Evolutionary conservation across 2,113 vertebrate species (phyloP), one percentile per base, ranked within the genome.

Genomic region (Percina caprodes): DNA sequence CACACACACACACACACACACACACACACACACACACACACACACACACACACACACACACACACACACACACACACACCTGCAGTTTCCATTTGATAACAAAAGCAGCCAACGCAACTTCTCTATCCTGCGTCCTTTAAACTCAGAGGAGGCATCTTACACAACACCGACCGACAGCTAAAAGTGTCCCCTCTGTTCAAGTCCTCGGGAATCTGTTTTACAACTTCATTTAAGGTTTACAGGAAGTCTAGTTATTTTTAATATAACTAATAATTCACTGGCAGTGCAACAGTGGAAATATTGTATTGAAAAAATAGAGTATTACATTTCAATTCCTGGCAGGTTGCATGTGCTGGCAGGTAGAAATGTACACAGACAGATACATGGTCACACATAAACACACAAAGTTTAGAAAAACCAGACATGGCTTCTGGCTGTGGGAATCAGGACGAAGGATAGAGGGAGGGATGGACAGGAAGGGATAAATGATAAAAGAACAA

Each of bases 221-320:
- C 72, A 67, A 81, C 80, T 90, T 86, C 69, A 81, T 89, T 92
- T 82, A 66, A 88, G 73, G 80, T 92, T 91, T 90, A 92, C 88
- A 89, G 85, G 79, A 91, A 89, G 58, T 63, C 87, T 54, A 58
- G 80, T 90, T 81, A 82, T 74, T 88, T 92, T 90, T 86, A 79
- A 92, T 87, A 84, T 35, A 80, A 86, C 91, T 84, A 92, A 90
- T 92, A 92, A 88, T 76, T 90, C 63, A 83, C 88, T 85, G 77
- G 30, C 74, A 85, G 72, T 48, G 60, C 80, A 86, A 91, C 84
- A 88, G 88, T 90, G 77, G 83, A 92, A 94, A 89, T 73, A 86
- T 58, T 91, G 90, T 87, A 92, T 79, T 45, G 15, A n/a, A 68
- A 79, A 83, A 72, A 83, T 66, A 82, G 9, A 42, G 39, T 71